Base-by-base conservation (phyloP, 2,797 vertebrate species). In the Geotrypetes seraphini region DNA sequence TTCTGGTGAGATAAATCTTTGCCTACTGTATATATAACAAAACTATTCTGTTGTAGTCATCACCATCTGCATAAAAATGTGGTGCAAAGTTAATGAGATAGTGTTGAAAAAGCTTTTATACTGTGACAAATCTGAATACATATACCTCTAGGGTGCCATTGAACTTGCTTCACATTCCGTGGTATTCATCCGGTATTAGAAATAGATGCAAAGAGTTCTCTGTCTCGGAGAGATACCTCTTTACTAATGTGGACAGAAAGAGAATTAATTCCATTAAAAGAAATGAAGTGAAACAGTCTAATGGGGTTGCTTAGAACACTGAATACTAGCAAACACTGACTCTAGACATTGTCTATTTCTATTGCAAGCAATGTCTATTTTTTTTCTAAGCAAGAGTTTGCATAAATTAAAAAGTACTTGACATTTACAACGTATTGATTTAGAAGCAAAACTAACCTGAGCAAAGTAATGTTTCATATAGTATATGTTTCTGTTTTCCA, bases 221-320 rank as follows among this genome's bases (percentile, higher is more conserved):
- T 9, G 12, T 23, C 19, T 21, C 7, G 30, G 6, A 6, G 6
- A 24, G 19, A 14, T 12, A 41, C 5, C 8, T 47, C 2, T 36
- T 48, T 36, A 16, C 9, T 26, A 32, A 39, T 12, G 30, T 6
- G 40, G 24, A 12, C 25, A 19, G 10, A 9, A n/a, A 22, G 5
- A 50, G 3, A 18, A 38, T 60, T 57, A 45, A n/a, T 50, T 47
- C 10, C 25, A 29, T 5, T 21, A 39, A 24, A 28, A 41, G 10
- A 22, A 51, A 31, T n/a, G 10, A 15, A 38, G 16, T 34, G 9
- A 39, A 23, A 16, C 4, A 25, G 6, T 8, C 12, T 12, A 25
- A 34, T 7, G 11, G 25, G 32, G 27, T 19, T 8, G 12, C 23
- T 36, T 1, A 28, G 23, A 43, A 44, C 5, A 22, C 30, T 34